phyloP scores from a whole-genome alignment of 2,888 invertebrate genomes.

The Heliconius charithonia region DNA sequence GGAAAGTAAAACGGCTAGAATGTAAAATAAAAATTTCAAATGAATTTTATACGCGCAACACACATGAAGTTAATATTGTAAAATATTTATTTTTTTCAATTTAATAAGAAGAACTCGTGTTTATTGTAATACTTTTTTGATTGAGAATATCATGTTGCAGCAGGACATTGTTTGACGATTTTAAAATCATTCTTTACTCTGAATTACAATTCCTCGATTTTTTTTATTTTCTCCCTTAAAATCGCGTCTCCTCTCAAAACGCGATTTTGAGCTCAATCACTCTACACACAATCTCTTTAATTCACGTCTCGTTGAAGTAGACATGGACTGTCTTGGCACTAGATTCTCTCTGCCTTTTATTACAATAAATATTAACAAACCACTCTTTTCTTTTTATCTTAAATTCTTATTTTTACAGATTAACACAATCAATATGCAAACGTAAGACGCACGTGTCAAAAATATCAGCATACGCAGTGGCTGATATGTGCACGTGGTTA shows the following conservation, averaged over 20 bases:
- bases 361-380: not conserved
- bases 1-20: no score
- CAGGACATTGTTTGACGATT: no score
- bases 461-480: conserved; percentile 74
- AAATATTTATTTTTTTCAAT: not conserved
- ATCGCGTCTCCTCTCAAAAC: no score
- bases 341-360: not conserved
- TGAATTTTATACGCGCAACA: no score
- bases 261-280: no score
- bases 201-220: no score
- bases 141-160: no score
- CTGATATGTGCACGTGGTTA: conserved; percentile 68
- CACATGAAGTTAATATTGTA: not conserved
- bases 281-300: no score
- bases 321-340: not conserved
- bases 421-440: conserved; percentile 75
- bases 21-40: no score
- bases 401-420: conserved; percentile 56
- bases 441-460: conserved; percentile 73
- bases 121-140: not conserved
- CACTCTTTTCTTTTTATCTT: not conserved
- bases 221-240: no score
- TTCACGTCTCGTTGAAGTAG: no score
- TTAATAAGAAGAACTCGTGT: not conserved
- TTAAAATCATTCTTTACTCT: no score